Percentiles rank a stretch among this genome's conserved stretches.
phyloP scores from a whole-genome alignment of 2,797 vertebrate species.

The Arnoldichthys spilopterus region DNA sequence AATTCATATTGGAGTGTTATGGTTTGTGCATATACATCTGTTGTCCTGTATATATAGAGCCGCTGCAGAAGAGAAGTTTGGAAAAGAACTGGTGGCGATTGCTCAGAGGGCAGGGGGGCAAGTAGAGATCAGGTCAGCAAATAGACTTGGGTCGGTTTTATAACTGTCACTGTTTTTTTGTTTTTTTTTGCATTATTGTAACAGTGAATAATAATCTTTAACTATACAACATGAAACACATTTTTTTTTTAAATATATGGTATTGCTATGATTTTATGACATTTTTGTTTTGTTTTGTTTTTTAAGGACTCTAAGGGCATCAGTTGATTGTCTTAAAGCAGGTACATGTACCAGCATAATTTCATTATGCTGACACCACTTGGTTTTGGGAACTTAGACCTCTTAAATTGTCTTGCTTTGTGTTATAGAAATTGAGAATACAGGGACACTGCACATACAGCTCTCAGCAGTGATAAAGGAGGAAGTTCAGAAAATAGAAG shows the following conservation, averaged over 20 bases:
- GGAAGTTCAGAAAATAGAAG: slow-evolving; percentile 87
- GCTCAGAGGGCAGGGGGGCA: slow-evolving; percentile 89
- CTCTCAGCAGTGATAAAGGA: slow-evolving; percentile 84
- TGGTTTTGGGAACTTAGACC: neutral
- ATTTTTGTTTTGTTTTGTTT: slow-evolving; percentile 36
- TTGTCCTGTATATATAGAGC: slow-evolving; percentile 75
- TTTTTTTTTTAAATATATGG: neutral
- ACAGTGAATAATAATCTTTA: neutral
- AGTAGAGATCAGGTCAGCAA: slow-evolving; percentile 86
- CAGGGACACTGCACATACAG: slow-evolving; percentile 90
- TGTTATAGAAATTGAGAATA: slow-evolving; percentile 87
- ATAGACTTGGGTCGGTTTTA: slow-evolving; percentile 45
- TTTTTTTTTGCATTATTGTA: neutral
- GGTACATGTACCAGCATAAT: slow-evolving; percentile 77
- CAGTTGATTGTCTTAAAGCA: slow-evolving; percentile 89
- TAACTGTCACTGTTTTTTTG: neutral
- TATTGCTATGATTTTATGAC: neutral
- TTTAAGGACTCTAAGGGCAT: slow-evolving; percentile 86
- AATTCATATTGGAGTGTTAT: neutral
- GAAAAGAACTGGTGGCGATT: slow-evolving; percentile 90
- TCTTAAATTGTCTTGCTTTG: neutral
- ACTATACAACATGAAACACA: too few species aligned
- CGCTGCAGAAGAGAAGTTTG: slow-evolving; percentile 91
- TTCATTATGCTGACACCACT: neutral
- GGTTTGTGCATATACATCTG: neutral